phyloP scores from a whole-genome alignment of 1,140 invertebrate species.

The Carcinoscorpius rotundicauda region DNA sequence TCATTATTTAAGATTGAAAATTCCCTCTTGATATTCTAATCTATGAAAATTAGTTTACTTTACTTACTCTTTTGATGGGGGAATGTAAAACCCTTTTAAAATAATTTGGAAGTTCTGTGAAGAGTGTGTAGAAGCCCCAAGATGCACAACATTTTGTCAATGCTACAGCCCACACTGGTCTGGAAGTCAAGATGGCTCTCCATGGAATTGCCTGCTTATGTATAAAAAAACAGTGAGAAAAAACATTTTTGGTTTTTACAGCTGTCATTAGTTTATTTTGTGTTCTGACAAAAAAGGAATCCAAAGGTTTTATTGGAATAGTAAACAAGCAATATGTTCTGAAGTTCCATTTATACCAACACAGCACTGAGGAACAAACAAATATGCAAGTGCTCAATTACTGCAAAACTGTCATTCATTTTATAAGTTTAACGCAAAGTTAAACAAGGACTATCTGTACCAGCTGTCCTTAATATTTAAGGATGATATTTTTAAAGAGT shows the following conservation, averaged over 20 bases:
- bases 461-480: neutral
- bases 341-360: neutral
- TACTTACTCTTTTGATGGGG: conserved; percentile 31
- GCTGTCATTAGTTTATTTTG: conserved; percentile 9
- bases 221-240: neutral
- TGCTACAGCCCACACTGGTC: conserved; percentile 84
- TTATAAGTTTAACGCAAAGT: neutral
- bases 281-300: conserved; percentile 4
- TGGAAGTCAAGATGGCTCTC: conserved; percentile 58
- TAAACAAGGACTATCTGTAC: neutral
- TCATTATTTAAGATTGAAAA: too few species aligned
- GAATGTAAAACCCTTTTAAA: conserved; percentile 54
- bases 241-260: conserved; percentile 12
- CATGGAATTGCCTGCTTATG: conserved; percentile 46
- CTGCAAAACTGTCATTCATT: neutral
- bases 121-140: conserved; percentile 87
- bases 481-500: neutral
- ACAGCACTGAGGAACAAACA: neutral
- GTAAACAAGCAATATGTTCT: neutral
- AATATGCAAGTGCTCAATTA: neutral
- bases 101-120: conserved; percentile 62
- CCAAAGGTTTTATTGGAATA: neutral
- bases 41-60: too few species aligned
- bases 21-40: too few species aligned
- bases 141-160: conserved; percentile 79